A percentile compares a stretch with the other conserved stretches of the same genome.
These are phyloP conservation scores for Osmerus eperlanus DNA, from an alignment of 2,113 vertebrate species.

Conservation along the genomic window DNA sequence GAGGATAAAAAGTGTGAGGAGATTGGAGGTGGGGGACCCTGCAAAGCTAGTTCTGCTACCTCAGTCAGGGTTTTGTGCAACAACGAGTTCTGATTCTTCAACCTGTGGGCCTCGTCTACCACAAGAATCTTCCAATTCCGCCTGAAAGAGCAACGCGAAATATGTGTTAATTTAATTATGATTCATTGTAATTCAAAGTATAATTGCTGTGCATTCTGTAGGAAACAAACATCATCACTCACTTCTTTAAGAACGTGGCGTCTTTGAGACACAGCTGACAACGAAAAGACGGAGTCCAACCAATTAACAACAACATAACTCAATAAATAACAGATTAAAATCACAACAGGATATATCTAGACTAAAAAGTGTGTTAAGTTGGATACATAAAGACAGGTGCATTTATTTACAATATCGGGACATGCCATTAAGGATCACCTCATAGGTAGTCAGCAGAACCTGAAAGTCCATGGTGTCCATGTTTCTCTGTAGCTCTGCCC, in stretches of 20 bases:
- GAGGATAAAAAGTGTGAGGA: too few relatives aligned
- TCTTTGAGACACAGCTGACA: conserved; percentile 88
- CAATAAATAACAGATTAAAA: too few relatives aligned
- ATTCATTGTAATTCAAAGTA: not conserved
- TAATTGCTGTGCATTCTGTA: not conserved
- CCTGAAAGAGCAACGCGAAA: conserved; percentile 42
- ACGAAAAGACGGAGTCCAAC: conserved; percentile 6
- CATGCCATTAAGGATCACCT: conserved; percentile 64
- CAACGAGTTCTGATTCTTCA: conserved; percentile 89
- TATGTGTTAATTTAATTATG: not conserved
- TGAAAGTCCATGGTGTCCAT: conserved; percentile 55
- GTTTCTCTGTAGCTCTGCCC: conserved; percentile 72
- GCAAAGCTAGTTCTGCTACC: conserved; percentile 58
- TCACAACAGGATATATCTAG: too few relatives aligned
- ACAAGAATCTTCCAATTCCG: conserved; percentile 76
- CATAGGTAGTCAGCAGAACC: conserved; percentile 85
- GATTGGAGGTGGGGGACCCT: too few relatives aligned
- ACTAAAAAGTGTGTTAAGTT: not conserved
- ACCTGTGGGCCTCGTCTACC: conserved; percentile 91
- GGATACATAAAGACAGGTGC: too few relatives aligned
- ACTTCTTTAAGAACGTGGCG: conserved; percentile 79
- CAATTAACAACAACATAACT: not conserved
- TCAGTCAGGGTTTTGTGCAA: conserved; percentile 79
- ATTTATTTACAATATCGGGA: too few relatives aligned
- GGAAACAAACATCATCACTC: conserved; percentile 46